These are phyloP conservation scores for Melanostigma gelatinosum DNA, from an alignment of 2,113 vertebrate genomes.

Conservation along the genomic window DNA sequence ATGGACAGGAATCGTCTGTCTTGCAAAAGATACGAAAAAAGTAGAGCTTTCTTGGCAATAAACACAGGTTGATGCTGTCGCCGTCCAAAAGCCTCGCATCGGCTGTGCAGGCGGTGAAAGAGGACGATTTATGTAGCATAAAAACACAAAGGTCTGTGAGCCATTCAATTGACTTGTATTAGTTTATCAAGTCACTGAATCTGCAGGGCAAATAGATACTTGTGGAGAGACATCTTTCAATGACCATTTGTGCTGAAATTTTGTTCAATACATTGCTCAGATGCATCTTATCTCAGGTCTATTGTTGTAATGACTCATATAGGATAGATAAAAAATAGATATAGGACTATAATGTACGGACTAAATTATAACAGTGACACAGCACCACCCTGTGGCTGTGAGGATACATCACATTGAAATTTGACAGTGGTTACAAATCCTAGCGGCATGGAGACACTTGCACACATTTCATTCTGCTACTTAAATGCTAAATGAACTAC, in stretches of 20 bases:
- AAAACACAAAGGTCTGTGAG: slow-evolving; percentile 47
- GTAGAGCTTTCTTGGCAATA: slow-evolving; percentile 4
- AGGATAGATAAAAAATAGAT: slow-evolving; percentile 33
- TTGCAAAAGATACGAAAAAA: slow-evolving; percentile 6
- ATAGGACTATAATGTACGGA: accelerated
- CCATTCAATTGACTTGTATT: slow-evolving; percentile 58
- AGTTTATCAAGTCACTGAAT: slow-evolving; percentile 62
- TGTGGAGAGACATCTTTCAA: slow-evolving; percentile 41
- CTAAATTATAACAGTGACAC: slow-evolving; percentile 26
- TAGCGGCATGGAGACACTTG: neutral
- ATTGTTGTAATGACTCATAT: slow-evolving; percentile 30
- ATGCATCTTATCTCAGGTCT: slow-evolving; percentile 18
- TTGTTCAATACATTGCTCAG: slow-evolving; percentile 8
- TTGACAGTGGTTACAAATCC: neutral
- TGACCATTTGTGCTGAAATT: slow-evolving; percentile 35
- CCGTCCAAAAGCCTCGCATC: neutral
- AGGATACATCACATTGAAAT: slow-evolving; percentile 28
- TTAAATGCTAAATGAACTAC: slow-evolving; percentile 23
- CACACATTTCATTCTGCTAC: slow-evolving; percentile 5
- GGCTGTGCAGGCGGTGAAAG: slow-evolving; percentile 32
- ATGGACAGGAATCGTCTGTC: slow-evolving; percentile 38
- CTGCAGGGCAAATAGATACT: slow-evolving; percentile 56
- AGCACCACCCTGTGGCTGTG: slow-evolving; percentile 73
- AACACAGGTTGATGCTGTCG: slow-evolving; percentile 14
- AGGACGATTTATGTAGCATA: slow-evolving; percentile 56